Base-by-base conservation (phyloP, 2,888 invertebrate species). In the Cataglyphis rosenhaueri region DNA sequence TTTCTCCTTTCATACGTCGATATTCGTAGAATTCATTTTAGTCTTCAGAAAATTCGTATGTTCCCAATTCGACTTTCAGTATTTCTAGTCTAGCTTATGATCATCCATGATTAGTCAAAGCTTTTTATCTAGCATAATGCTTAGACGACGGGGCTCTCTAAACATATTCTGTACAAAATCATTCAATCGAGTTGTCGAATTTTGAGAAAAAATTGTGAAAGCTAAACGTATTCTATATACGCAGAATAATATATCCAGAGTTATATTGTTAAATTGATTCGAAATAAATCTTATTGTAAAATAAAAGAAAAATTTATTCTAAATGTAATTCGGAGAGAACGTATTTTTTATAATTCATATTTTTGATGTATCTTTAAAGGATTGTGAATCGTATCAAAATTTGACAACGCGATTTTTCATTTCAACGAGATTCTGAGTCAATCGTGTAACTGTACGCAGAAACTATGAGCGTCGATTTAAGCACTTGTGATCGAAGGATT, bases 41-140 rank as follows among this genome's bases (percentile, higher is more conserved):
- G 57, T 73, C 65, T 85, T 81, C 79, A 64, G 78, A 82, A 83
- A 81, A 89, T 87, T 86, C 83, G 83, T 85, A 62, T 87, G 87
- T 87, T 90, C 88, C 88, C 90, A 86, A 89, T 88, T 87, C 74
- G 71, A 90, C 87, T 90, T 89, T 84, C 85, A 88, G 66, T 81
- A 62, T 88, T 86, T 75, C 75, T 21, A 21, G 21, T 32, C 70
- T 35, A 32, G 57, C 48, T 21, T 78, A 65, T 62, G 74, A 73
- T 74, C 64, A 32, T 73, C 52, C 74, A 62, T 62, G 79, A 71
- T 59, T 71, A 71, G 21, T 81, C 81, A 55, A 74, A 81, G 41
- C 64, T 64, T 52, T 74, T 74, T 81, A 81, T 79, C 78, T 79
- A 76, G 41, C 64, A 29, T 57, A 78, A 78, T n/a, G 59, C 25